These are phyloP conservation scores for Trichoplusia ni DNA, from an alignment of 1,140 invertebrate genomes.

Conservation along the genomic window DNA sequence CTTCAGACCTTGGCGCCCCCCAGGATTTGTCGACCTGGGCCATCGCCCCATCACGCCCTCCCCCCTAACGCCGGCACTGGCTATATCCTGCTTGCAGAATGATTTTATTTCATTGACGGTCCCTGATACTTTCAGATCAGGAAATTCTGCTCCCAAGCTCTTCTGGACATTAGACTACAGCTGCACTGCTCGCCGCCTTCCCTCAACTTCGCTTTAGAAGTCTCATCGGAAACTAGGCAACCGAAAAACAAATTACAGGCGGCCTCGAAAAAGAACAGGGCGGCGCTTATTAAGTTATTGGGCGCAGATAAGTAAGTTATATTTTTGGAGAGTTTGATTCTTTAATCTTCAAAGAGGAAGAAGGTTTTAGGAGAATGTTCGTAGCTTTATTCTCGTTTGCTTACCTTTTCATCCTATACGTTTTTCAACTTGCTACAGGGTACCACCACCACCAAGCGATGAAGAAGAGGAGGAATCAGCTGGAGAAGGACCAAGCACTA, in stretches of 20 bases:
- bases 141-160: constrained; percentile 61
- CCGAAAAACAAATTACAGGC: constrained; percentile 45
- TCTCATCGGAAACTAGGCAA: constrained; percentile 32
- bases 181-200: constrained; percentile 69
- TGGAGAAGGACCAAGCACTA: constrained; percentile 61
- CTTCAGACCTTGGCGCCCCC: no score
- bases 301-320: constrained; percentile 55
- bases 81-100: no score
- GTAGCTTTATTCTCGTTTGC: no score
- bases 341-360: no score
- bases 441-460: constrained; percentile 33
- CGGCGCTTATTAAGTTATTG: constrained; percentile 54
- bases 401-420: no score
- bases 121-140: constrained; percentile 53
- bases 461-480: constrained; percentile 52
- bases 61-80: no score
- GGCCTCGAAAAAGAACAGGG: constrained; percentile 61
- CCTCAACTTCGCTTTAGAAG: constrained; percentile 53
- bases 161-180: constrained; percentile 66
- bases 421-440: constrained; percentile 25
- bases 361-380: no score
- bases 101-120: no score
- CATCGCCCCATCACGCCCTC: no score
- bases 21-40: no score
- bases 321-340: constrained; percentile 11